Percentiles rank a stretch among this genome's conserved stretches.
Conservation (phyloP, 1,140 invertebrate genomes). For the Paramacrobiotus metropolitanus region DNA sequence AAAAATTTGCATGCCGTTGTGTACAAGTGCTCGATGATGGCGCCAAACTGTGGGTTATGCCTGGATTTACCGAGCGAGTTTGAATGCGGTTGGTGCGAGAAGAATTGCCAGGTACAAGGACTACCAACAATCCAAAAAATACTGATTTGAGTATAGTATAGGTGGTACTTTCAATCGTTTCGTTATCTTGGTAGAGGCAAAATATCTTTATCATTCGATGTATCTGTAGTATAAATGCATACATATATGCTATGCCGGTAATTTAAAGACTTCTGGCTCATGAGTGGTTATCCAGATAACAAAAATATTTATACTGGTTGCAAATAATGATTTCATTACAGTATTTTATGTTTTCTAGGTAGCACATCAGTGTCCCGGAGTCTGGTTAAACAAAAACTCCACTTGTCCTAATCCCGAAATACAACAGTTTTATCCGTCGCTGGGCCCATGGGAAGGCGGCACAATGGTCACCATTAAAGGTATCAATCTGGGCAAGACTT, state of each 20-base stretch:
- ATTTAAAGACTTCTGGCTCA: not conserved
- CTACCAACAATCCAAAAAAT: not conserved
- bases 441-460: constrained; percentile 40
- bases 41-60: constrained; percentile 82
- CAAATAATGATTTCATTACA: not conserved
- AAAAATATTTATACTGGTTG: not conserved
- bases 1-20: constrained; percentile 67
- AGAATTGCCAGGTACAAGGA: constrained; percentile 36
- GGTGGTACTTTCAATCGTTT: too few relatives aligned
- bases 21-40: constrained; percentile 77
- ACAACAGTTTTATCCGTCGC: constrained; percentile 30
- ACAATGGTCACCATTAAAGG: constrained; percentile 82
- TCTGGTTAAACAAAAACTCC: constrained; percentile 61
- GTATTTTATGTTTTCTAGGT: constrained; percentile 5
- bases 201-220: too few relatives aligned
- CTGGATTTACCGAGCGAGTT: constrained; percentile 67
- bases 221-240: too few relatives aligned
- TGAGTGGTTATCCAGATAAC: not conserved
- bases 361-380: not conserved
- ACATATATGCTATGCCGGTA: too few relatives aligned
- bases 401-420: constrained; percentile 78
- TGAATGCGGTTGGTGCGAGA: constrained; percentile 74
- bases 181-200: too few relatives aligned
- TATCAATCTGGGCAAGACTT: constrained; percentile 78
- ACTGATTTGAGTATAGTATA: too few relatives aligned